Evolutionary conservation across 2,113 vertebrate species (phyloP).

Genomic region (Tragelaphus strepsiceros): DNA sequence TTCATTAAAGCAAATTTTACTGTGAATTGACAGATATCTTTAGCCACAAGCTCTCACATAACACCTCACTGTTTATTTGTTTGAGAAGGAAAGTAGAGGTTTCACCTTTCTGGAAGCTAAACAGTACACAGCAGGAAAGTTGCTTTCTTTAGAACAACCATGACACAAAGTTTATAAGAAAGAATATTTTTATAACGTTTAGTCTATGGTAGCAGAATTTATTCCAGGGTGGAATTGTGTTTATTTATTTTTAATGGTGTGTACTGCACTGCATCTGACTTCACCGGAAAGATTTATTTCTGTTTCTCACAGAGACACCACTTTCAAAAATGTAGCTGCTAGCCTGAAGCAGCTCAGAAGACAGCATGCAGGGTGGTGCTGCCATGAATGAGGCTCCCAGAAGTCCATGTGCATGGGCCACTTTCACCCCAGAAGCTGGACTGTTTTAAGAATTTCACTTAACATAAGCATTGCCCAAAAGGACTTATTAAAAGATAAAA

Average conservation of each 20-base stretch:
- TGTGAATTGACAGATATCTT: conserved; percentile 33
- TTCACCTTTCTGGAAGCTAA: conserved; percentile 45
- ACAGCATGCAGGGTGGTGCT: background rate
- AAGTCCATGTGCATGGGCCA: background rate
- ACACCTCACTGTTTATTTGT: conserved; percentile 63
- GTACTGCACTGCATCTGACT: background rate
- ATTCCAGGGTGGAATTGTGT: background rate
- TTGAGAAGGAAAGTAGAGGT: conserved; percentile 37
- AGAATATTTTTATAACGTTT: conserved; percentile 58
- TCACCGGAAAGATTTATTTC: background rate
- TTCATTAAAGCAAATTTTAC: conserved; percentile 42
- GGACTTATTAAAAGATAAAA: background rate
- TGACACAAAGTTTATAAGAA: conserved; percentile 67
- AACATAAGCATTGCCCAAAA: background rate
- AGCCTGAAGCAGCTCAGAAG: background rate
- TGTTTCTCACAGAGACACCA: background rate
- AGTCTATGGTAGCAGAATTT: conserved; percentile 60
- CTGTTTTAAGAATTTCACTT: background rate
- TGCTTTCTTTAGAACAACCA: conserved; percentile 58
- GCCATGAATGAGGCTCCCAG: background rate
- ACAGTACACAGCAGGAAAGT: conserved; percentile 8
- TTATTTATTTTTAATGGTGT: conserved; percentile 65
- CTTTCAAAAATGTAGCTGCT: background rate
- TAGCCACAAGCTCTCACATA: conserved; percentile 44
- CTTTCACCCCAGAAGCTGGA: background rate